These are phyloP conservation scores for Amphilophus citrinellus DNA, from an alignment of 2,113 vertebrate genomes.

Conservation along the genomic window DNA sequence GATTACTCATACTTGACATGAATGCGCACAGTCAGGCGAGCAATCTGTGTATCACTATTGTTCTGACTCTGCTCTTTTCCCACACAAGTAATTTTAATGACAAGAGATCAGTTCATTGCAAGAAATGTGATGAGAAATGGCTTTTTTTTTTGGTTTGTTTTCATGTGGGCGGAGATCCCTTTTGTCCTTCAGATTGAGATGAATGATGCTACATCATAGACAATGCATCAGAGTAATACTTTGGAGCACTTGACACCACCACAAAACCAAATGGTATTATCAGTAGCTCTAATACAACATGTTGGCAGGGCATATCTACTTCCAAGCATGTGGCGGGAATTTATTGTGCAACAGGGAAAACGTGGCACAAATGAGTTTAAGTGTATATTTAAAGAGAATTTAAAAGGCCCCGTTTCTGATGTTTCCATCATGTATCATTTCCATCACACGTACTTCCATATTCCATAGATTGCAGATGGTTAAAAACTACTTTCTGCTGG, in stretches of 20 bases:
- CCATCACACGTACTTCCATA: neutral
- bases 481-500: neutral
- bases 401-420: neutral
- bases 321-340: neutral
- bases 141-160: constrained; percentile 24
- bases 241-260: constrained; percentile 5
- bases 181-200: constrained; percentile 55
- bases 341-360: neutral
- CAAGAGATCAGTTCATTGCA: constrained; percentile 44
- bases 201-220: constrained; percentile 36
- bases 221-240: constrained; percentile 25
- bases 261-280: constrained; percentile 36
- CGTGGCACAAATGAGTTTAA: neutral
- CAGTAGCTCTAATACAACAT: constrained; percentile 35
- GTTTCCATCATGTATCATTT: neutral
- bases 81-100: constrained; percentile 47
- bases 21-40: constrained; percentile 33
- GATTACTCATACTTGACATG: constrained; percentile 56
- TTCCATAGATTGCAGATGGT: neutral
- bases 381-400: neutral
- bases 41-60: constrained; percentile 19
- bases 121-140: constrained; percentile 37
- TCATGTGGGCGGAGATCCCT: constrained; percentile 50
- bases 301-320: constrained; percentile 17
- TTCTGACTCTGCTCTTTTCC: constrained; percentile 30